Evolutionary conservation across 2,888 invertebrate species (phyloP).

Genomic region (Drosophila dives): DNA sequence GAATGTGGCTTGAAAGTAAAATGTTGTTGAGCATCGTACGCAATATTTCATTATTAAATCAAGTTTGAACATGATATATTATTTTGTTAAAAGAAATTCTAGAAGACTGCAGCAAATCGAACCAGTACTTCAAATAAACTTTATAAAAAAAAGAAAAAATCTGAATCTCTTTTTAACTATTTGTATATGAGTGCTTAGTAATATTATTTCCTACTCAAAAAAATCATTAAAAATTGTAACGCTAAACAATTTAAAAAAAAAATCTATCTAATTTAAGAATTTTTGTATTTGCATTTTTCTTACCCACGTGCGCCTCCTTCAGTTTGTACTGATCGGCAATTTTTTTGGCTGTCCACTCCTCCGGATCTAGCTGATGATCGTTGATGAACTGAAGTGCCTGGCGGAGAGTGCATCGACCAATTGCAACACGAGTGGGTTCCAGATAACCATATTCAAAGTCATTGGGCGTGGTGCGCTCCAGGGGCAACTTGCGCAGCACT

Average conservation of each 20-base stretch:
- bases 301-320: constrained; percentile 87
- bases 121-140: neutral
- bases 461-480: constrained; percentile 85
- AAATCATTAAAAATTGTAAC: neutral
- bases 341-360: constrained; percentile 86
- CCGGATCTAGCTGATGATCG: constrained; percentile 88
- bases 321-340: constrained; percentile 90
- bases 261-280: neutral
- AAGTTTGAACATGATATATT: neutral
- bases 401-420: constrained; percentile 89
- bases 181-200: neutral
- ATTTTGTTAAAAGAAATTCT: neutral
- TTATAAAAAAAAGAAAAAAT: neutral
- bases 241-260: neutral
- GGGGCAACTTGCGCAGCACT: constrained; percentile 87
- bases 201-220: neutral
- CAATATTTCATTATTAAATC: neutral
- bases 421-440: constrained; percentile 87
- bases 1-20: too few relatives aligned
- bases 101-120: neutral
- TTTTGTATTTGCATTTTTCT: constrained; percentile 10
- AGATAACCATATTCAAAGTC: constrained; percentile 89
- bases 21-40: neutral
- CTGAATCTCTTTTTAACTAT: neutral
- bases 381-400: constrained; percentile 88